Conservation (phyloP, 2,888 invertebrate species). For the Sarcophaga carnaria region DNA sequence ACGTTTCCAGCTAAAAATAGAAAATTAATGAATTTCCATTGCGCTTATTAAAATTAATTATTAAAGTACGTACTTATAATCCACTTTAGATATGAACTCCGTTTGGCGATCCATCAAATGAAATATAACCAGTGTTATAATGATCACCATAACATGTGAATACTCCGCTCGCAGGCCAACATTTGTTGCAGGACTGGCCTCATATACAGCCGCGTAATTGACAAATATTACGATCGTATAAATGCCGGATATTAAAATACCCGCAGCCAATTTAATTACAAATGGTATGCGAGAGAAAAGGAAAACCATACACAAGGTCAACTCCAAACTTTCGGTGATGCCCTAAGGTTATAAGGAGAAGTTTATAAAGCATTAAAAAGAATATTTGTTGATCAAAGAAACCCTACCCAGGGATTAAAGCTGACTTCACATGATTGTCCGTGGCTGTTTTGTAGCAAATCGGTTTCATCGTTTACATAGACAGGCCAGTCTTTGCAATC, state of each 20-base stretch:
- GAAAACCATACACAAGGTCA: slow-evolving; percentile 86
- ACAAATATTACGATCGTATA: slow-evolving; percentile 88
- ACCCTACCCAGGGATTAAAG: slow-evolving; percentile 80
- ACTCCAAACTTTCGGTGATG: slow-evolving; percentile 84
- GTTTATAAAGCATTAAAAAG: background rate
- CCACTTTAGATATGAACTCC: slow-evolving; percentile 93
- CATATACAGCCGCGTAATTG: slow-evolving; percentile 83
- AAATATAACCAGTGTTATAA: slow-evolving; percentile 89
- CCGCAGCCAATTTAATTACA: slow-evolving; percentile 89
- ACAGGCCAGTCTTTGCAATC: slow-evolving; percentile 71
- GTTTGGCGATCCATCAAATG: slow-evolving; percentile 94
- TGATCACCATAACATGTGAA: slow-evolving; percentile 88
- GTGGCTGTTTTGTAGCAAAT: slow-evolving; percentile 55
- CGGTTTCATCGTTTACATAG: slow-evolving; percentile 34
- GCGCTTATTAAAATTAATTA: background rate
- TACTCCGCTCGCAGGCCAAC: slow-evolving; percentile 86
- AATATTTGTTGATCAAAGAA: background rate
- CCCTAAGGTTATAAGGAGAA: slow-evolving; percentile 72
- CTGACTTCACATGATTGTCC: slow-evolving; percentile 73
- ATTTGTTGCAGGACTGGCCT: slow-evolving; percentile 87
- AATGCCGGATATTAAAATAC: slow-evolving; percentile 85
- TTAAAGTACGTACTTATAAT: slow-evolving; percentile 85
- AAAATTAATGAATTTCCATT: background rate
- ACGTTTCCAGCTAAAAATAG: slow-evolving; percentile 84
- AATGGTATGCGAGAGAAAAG: slow-evolving; percentile 93